Evolutionary conservation across 1,140 invertebrate genomes (phyloP).

Genomic region (Drosophila ohnishii): DNA sequence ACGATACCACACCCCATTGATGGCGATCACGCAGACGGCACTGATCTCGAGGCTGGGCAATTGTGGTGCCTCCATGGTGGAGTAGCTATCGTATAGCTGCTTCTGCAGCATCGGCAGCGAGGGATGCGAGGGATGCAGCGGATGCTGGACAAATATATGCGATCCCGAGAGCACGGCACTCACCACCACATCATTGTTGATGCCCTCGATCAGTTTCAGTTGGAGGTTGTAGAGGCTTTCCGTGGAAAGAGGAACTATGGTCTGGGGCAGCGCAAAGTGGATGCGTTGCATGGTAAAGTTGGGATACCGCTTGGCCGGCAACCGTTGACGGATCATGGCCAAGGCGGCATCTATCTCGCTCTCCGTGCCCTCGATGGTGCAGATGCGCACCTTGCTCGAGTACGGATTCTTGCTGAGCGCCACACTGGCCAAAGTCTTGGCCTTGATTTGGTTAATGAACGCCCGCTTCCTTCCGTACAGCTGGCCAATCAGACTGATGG

Average conservation of each 20-base stretch:
- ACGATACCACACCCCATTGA: conserved; percentile 93
- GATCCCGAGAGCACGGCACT: conserved; percentile 92
- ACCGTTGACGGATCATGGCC: conserved; percentile 91
- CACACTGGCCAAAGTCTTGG: conserved; percentile 90
- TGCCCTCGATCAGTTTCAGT: conserved; percentile 92
- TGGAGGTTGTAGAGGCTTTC: conserved; percentile 76
- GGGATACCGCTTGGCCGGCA: conserved; percentile 91
- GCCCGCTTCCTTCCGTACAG: conserved; percentile 93
- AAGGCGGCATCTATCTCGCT: conserved; percentile 91
- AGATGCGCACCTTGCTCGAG: conserved; percentile 90
- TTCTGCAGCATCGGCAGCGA: conserved; percentile 90
- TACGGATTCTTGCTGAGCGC: conserved; percentile 90
- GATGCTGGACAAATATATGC: conserved; percentile 95
- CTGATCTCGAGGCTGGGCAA: conserved; percentile 88
- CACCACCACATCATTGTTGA: conserved; percentile 96
- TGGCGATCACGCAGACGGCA: conserved; percentile 93
- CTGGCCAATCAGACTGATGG: conserved; percentile 90
- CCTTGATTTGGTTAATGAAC: conserved; percentile 92
- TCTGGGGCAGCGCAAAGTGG: conserved; percentile 85
- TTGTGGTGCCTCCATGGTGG: conserved; percentile 86
- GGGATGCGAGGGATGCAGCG: conserved; percentile 95
- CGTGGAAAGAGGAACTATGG: conserved; percentile 76
- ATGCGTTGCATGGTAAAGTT: conserved; percentile 91
- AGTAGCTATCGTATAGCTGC: conserved; percentile 88
- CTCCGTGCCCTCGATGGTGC: conserved; percentile 91